A percentile compares a stretch with the other conserved stretches of the same genome.
Evolutionary conservation across 64 coral and sea anemone genomes (phyloP).

Genomic region (Actinia equina): DNA sequence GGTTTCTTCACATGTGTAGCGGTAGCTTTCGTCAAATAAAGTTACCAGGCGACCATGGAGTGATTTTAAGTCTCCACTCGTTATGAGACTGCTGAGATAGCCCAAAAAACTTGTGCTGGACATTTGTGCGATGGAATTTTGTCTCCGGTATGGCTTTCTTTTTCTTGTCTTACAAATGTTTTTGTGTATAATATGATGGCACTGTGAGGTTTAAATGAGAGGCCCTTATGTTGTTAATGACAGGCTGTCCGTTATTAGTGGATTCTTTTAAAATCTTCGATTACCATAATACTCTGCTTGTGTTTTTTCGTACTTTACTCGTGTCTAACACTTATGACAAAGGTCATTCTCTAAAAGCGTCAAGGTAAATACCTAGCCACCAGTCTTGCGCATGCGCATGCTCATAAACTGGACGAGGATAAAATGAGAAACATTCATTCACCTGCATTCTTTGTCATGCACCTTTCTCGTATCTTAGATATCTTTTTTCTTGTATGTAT

Average conservation of each 20-base stretch:
- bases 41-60: constrained; percentile 60
- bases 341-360: neutral
- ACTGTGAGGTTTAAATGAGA: neutral
- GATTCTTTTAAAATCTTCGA: neutral
- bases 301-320: constrained; percentile 1
- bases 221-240: constrained; percentile 13
- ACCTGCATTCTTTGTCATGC: no score
- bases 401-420: neutral
- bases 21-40: constrained; percentile 75
- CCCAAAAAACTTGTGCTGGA: constrained; percentile 46
- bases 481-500: no score
- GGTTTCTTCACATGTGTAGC: constrained; percentile 77
- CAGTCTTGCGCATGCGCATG: neutral
- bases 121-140: neutral
- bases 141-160: neutral
- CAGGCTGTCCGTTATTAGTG: constrained; percentile 15
- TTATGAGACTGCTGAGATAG: constrained; percentile 57
- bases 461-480: no score
- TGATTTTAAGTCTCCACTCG: constrained; percentile 43
- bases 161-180: neutral
- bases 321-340: neutral
- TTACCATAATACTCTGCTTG: constrained; percentile 8
- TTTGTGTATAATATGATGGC: neutral
- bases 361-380: neutral
- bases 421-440: no score